phyloP scores from a whole-genome alignment of 2,113 vertebrate species.

The Nannobrachium achirus region DNA sequence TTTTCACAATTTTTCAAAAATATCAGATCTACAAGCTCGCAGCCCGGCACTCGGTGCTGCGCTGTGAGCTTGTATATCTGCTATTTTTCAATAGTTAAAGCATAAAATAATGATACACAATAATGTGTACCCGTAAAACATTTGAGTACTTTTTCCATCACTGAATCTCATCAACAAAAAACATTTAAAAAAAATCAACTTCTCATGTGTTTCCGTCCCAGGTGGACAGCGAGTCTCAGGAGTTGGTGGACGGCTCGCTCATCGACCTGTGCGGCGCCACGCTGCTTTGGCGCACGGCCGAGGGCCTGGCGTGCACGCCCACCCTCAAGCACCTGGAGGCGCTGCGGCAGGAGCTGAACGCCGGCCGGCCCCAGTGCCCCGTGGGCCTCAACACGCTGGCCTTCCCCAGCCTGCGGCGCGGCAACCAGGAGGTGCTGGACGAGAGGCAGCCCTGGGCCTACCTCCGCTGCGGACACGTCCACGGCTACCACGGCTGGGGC shows the following conservation, averaged over 20 bases:
- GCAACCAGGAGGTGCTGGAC: conserved; percentile 86
- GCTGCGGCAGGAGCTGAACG: conserved; percentile 92
- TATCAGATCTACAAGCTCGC: too few relatives aligned
- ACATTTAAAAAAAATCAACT: too few relatives aligned
- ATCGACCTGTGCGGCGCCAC: conserved; percentile 95
- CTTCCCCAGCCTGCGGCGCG: conserved; percentile 91
- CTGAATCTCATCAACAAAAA: too few relatives aligned
- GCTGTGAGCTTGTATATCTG: too few relatives aligned
- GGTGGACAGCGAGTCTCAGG: conserved; percentile 91
- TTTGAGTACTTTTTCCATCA: too few relatives aligned
- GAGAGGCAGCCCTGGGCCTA: conserved; percentile 95
- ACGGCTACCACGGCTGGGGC: conserved; percentile 93
- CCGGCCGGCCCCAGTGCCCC: conserved; percentile 92
- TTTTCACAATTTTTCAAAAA: too few relatives aligned
- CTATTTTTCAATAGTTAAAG: too few relatives aligned
- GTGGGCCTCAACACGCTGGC: conserved; percentile 94
- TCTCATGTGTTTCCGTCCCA: conserved; percentile 49
- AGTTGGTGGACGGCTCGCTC: conserved; percentile 91
- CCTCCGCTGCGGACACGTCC: conserved; percentile 93
- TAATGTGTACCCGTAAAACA: too few relatives aligned
- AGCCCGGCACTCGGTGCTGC: too few relatives aligned
- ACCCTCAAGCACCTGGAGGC: conserved; percentile 92
- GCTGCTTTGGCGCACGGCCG: conserved; percentile 91
- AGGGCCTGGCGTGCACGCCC: conserved; percentile 88
- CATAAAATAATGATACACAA: too few relatives aligned